Percentiles rank a stretch among this genome's conserved stretches.
Evolutionary conservation across 2,113 vertebrate genomes (phyloP).

Genomic region (Oncorhynchus clarkii): DNA sequence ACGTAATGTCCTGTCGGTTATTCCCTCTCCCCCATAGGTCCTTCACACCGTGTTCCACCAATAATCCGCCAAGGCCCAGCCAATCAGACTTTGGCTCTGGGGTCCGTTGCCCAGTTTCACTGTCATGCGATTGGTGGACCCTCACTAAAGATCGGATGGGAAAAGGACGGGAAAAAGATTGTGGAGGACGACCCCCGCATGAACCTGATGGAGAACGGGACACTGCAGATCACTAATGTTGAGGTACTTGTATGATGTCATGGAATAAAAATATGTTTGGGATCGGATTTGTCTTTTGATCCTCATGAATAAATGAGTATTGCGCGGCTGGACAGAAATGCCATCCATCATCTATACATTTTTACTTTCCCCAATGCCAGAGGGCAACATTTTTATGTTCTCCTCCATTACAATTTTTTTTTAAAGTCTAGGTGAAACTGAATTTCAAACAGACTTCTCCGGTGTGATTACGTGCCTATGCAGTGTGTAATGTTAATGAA

Average conservation of each 20-base stretch:
- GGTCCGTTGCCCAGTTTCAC: conserved; percentile 75
- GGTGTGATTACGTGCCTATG: conserved; percentile 59
- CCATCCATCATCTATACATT: conserved; percentile 21
- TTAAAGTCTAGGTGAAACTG: conserved; percentile 31
- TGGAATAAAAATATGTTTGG: neutral
- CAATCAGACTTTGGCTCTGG: conserved; percentile 79
- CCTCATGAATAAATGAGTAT: neutral
- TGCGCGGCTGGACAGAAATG: neutral
- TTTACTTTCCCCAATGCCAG: conserved; percentile 12
- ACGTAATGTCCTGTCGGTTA: conserved; percentile 14
- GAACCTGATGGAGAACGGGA: conserved; percentile 86
- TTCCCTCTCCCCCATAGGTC: conserved; percentile 61
- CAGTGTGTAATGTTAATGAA: conserved; percentile 68
- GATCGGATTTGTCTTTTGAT: neutral
- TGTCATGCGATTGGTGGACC: conserved; percentile 78
- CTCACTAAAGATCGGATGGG: conserved; percentile 79
- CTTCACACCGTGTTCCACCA: conserved; percentile 71
- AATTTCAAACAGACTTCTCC: conserved; percentile 56
- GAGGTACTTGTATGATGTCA: conserved; percentile 73
- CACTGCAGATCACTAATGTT: conserved; percentile 79
- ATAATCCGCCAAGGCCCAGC: conserved; percentile 81
- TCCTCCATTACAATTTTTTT: conserved; percentile 25
- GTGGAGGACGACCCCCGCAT: conserved; percentile 71
- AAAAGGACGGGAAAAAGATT: conserved; percentile 82
- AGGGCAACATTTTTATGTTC: conserved; percentile 2